Conservation (phyloP, 2,113 vertebrate species). For the Tychaedon coryphoeus region DNA sequence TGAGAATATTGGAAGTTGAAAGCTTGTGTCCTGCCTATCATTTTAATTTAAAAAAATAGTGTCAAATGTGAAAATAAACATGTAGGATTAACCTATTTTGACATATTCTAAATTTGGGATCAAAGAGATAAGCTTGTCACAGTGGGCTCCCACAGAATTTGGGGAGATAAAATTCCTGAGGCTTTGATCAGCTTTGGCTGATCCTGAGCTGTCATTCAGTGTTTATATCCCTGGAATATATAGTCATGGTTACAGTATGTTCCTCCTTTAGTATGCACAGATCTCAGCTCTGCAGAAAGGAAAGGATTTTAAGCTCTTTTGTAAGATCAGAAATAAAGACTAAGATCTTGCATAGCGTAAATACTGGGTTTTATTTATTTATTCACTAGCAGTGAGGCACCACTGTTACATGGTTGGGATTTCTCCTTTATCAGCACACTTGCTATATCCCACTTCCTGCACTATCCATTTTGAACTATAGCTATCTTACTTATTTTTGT, state of each 20-base stretch:
- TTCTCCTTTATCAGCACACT: neutral
- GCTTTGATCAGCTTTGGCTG: slow-evolving; percentile 47
- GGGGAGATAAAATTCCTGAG: slow-evolving; percentile 11
- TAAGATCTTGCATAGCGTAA: neutral
- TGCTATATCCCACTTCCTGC: neutral
- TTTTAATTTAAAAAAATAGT: neutral
- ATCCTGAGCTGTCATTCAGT: slow-evolving; percentile 35
- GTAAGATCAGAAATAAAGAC: slow-evolving; percentile 19
- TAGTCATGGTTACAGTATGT: slow-evolving; percentile 7
- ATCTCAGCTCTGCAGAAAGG: slow-evolving; percentile 26
- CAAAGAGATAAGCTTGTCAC: slow-evolving; percentile 46
- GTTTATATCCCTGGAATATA: slow-evolving; percentile 14
- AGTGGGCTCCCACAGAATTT: neutral
- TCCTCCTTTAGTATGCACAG: neutral
- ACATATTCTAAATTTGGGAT: slow-evolving; percentile 28
- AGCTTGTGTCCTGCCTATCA: neutral
- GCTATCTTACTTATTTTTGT: neutral
- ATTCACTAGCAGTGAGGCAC: neutral
- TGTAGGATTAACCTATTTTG: slow-evolving; percentile 7
- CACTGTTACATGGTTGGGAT: neutral
- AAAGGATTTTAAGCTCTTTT: neutral
- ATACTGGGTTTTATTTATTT: neutral
- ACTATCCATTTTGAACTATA: neutral
- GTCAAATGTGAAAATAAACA: slow-evolving; percentile 25
- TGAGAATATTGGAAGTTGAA: neutral